Evolutionary conservation across 2,797 vertebrate genomes (phyloP).

Genomic region (Sebastes oblongus): DNA sequence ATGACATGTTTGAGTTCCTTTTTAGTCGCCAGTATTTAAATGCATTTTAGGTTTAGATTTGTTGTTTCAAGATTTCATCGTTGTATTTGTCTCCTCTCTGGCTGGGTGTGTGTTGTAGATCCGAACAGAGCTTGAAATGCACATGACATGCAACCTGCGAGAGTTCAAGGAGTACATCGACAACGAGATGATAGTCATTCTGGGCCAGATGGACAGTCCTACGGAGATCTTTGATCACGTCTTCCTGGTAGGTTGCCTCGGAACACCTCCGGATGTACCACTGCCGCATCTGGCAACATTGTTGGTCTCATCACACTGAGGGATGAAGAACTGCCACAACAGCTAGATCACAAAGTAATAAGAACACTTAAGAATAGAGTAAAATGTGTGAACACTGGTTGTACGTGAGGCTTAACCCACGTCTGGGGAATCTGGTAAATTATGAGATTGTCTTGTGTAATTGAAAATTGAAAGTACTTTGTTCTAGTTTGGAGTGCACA

Average conservation of each 20-base stretch:
- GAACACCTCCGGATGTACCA: background rate
- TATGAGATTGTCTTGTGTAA: slow-evolving; percentile 4
- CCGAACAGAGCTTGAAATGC: slow-evolving; percentile 96
- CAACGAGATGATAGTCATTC: slow-evolving; percentile 98
- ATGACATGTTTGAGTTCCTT: background rate
- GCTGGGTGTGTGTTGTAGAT: slow-evolving; percentile 79
- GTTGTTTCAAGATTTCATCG: background rate
- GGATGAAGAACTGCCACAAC: background rate
- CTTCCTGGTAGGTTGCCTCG: slow-evolving; percentile 86
- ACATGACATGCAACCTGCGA: slow-evolving; percentile 96
- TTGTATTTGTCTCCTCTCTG: background rate
- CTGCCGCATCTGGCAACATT: background rate
- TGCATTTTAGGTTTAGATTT: background rate
- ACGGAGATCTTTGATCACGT: slow-evolving; percentile 98
- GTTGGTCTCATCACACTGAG: background rate
- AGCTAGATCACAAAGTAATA: background rate
- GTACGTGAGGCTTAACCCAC: background rate
- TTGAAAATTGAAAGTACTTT: slow-evolving; percentile 46
- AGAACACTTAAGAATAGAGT: background rate
- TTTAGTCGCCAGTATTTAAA: background rate
- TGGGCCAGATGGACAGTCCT: slow-evolving; percentile 99
- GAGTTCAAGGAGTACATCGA: slow-evolving; percentile 99
- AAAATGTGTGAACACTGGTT: background rate
- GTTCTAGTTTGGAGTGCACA: slow-evolving; percentile 27
- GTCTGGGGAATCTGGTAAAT: background rate